These are phyloP conservation scores for Xiphydria camelus DNA, from an alignment of 2,888 invertebrate species.

Conservation along the genomic window DNA sequence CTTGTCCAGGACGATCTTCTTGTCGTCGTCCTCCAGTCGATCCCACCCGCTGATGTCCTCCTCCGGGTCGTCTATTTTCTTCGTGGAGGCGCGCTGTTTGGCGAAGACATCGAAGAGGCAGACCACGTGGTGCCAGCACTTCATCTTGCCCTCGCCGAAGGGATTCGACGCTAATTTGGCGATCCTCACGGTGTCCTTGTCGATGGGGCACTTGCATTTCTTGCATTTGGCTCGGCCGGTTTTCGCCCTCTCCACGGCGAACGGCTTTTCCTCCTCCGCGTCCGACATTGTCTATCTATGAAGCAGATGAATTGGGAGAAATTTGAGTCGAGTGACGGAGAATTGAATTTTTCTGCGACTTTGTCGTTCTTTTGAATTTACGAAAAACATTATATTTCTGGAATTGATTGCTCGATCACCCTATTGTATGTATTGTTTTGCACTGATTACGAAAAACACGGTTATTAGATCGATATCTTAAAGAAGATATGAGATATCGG, in stretches of 20 bases:
- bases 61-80: conserved; percentile 74
- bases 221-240: conserved; percentile 81
- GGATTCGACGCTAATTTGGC: conserved; percentile 80
- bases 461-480: no score
- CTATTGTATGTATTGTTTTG: no score
- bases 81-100: conserved; percentile 79
- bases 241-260: conserved; percentile 79
- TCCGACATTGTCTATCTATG: conserved; percentile 56
- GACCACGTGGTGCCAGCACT: conserved; percentile 79
- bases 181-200: conserved; percentile 71
- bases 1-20: conserved; percentile 66
- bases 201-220: conserved; percentile 81
- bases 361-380: no score
- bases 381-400: no score
- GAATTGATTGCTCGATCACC: no score
- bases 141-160: conserved; percentile 77
- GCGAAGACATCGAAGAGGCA: conserved; percentile 81
- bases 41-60: conserved; percentile 82
- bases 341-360: background rate
- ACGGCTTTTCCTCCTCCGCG: conserved; percentile 61
- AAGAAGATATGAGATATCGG: no score
- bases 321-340: background rate
- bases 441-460: no score
- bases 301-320: no score
- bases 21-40: conserved; percentile 68